Percentiles rank a stretch among this genome's conserved stretches.
Conservation (phyloP, 2,797 vertebrate genomes). For the Microctenopoma lineatum region DNA sequence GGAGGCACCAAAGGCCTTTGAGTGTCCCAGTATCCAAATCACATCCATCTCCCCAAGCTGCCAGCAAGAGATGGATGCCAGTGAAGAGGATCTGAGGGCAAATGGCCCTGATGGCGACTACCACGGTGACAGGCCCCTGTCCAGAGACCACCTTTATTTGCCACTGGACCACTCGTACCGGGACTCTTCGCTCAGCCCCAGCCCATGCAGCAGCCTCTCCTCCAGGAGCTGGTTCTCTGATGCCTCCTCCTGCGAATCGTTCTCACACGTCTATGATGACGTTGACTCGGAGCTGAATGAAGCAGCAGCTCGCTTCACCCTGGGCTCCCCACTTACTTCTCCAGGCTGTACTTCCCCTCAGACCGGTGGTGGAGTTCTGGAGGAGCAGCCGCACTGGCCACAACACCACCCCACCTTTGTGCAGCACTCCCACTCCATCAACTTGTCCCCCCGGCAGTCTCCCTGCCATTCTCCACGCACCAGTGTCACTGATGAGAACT, state of each 20-base stretch:
- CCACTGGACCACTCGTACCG: conserved; percentile 95
- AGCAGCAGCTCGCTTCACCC: conserved; percentile 94
- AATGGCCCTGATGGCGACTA: conserved; percentile 93
- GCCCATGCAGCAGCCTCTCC: conserved; percentile 97
- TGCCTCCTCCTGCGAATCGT: conserved; percentile 97
- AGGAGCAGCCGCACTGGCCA: conserved; percentile 90
- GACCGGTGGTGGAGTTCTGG: conserved; percentile 84
- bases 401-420: conserved; percentile 78
- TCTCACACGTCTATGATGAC: conserved; percentile 97
- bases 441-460: conserved; percentile 94
- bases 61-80: conserved; percentile 94
- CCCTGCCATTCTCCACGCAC: conserved; percentile 97
- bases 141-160: conserved; percentile 96
- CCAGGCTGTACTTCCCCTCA: conserved; percentile 92
- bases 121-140: conserved; percentile 89
- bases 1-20: conserved; percentile 92
- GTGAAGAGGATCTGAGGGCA: conserved; percentile 86
- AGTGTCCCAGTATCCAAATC: conserved; percentile 99
- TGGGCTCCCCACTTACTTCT: conserved; percentile 93
- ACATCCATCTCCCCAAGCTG: conserved; percentile 99
- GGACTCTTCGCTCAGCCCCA: conserved; percentile 95
- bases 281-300: conserved; percentile 98
- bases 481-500: conserved; percentile 98
- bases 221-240: conserved; percentile 99
- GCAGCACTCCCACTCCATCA: conserved; percentile 81